A percentile compares a stretch with the other conserved stretches of the same genome.
These are phyloP conservation scores for Motacilla tschutschensis DNA, from an alignment of 2,113 vertebrate genomes.

Conservation along the genomic window DNA sequence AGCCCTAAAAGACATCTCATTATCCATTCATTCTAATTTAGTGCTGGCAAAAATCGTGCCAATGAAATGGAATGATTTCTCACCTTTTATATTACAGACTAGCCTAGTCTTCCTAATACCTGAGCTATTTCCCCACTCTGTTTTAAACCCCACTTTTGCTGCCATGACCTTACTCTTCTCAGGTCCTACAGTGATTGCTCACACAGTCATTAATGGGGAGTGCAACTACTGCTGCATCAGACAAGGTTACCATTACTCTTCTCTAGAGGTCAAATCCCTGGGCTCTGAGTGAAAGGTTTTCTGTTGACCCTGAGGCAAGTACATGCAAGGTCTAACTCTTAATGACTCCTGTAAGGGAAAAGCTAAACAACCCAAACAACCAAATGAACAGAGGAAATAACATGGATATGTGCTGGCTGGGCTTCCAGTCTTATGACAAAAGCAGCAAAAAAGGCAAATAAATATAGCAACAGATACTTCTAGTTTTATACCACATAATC, in stretches of 20 bases:
- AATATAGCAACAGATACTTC: neutral
- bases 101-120: neutral
- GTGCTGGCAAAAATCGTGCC: neutral
- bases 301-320: neutral
- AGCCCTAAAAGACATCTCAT: neutral
- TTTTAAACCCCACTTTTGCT: neutral
- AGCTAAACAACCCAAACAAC: neutral
- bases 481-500: neutral
- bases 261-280: neutral
- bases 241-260: neutral
- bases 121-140: neutral
- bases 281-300: neutral
- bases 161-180: neutral
- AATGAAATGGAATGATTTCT: neutral
- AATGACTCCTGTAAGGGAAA: neutral
- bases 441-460: neutral
- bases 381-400: constrained; percentile 5
- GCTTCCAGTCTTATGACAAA: neutral
- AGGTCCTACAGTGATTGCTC: neutral
- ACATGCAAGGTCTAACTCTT: neutral
- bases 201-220: neutral
- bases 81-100: neutral
- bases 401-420: neutral
- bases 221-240: neutral
- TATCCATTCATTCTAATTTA: neutral